Conservation (phyloP, 2,797 vertebrate species). For the Decapterus maruadsi region DNA sequence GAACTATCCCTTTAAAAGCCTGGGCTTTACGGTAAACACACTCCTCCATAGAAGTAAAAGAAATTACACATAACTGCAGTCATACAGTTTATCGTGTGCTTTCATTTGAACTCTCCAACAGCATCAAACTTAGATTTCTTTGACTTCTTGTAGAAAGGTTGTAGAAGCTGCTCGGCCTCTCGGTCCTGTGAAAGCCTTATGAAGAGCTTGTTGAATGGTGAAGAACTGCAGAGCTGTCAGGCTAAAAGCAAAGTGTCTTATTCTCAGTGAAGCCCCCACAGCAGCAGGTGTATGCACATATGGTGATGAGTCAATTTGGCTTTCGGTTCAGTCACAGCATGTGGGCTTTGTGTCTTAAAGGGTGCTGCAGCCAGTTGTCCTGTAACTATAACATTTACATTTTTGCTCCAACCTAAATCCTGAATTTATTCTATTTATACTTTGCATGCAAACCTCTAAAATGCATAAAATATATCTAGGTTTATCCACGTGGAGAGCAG, state of each 20-base stretch:
- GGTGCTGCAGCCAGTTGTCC: neutral
- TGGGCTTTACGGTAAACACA: too few relatives aligned
- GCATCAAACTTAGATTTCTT: neutral
- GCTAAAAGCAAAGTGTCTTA: slow-evolving; percentile 24
- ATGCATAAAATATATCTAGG: slow-evolving; percentile 16
- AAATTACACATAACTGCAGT: too few relatives aligned
- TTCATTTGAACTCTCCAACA: too few relatives aligned
- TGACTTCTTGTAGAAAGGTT: neutral
- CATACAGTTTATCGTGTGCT: too few relatives aligned
- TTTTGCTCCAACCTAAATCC: neutral
- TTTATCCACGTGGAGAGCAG: slow-evolving; percentile 37
- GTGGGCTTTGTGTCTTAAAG: slow-evolving; percentile 19
- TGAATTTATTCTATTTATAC: neutral
- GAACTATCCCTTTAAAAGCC: too few relatives aligned
- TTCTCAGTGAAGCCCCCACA: neutral
- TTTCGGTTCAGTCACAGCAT: slow-evolving; percentile 2
- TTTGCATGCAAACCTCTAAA: slow-evolving; percentile 17
- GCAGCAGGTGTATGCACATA: neutral
- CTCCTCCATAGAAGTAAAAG: too few relatives aligned
- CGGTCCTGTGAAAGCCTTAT: neutral
- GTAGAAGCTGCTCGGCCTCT: neutral
- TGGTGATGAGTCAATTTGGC: slow-evolving; percentile 14
- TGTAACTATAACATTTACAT: neutral
- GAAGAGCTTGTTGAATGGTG: neutral
- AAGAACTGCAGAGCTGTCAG: slow-evolving; percentile 28